phyloP scores from a whole-genome alignment of 2,797 vertebrate species.

The Cetoscarus ocellatus region DNA sequence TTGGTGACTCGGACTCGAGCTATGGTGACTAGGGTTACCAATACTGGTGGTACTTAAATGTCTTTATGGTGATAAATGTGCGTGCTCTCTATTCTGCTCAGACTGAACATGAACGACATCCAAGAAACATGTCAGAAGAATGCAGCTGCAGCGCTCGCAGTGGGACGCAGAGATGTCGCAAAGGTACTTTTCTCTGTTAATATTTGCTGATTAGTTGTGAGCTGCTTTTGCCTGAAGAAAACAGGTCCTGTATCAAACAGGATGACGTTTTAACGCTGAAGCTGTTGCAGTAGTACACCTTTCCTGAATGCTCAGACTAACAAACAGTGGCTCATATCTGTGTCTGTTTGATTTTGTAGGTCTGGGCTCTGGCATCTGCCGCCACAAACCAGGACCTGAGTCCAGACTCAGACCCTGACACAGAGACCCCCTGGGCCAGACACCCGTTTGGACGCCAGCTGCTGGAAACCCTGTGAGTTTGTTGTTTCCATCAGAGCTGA shows the following conservation, averaged over 20 bases:
- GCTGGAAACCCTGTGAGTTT: conserved; percentile 93
- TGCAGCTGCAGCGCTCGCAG: conserved; percentile 88
- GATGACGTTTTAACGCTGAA: too few relatives aligned
- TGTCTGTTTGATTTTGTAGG: conserved; percentile 75
- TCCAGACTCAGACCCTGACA: conserved; percentile 94
- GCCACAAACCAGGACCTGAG: conserved; percentile 92
- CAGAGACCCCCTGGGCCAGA: conserved; percentile 95
- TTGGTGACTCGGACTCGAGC: too few relatives aligned
- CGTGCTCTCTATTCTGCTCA: conserved; percentile 62
- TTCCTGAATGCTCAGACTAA: background rate
- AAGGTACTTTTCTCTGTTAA: conserved; percentile 90
- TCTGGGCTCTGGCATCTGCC: conserved; percentile 95
- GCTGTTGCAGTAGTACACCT: too few relatives aligned
- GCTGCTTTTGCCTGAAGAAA: too few relatives aligned
- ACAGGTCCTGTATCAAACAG: too few relatives aligned
- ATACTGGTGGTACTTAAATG: too few relatives aligned
- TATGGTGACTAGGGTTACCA: too few relatives aligned
- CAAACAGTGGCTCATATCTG: background rate
- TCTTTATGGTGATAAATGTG: too few relatives aligned
- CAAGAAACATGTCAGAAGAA: conserved; percentile 98
- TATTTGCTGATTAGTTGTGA: too few relatives aligned
- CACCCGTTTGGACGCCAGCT: conserved; percentile 97
- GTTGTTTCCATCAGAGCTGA: too few relatives aligned
- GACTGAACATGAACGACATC: conserved; percentile 93
- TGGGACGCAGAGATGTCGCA: conserved; percentile 93